phyloP scores from a whole-genome alignment of 2,797 vertebrate genomes.

The Cossypha dichroa region DNA sequence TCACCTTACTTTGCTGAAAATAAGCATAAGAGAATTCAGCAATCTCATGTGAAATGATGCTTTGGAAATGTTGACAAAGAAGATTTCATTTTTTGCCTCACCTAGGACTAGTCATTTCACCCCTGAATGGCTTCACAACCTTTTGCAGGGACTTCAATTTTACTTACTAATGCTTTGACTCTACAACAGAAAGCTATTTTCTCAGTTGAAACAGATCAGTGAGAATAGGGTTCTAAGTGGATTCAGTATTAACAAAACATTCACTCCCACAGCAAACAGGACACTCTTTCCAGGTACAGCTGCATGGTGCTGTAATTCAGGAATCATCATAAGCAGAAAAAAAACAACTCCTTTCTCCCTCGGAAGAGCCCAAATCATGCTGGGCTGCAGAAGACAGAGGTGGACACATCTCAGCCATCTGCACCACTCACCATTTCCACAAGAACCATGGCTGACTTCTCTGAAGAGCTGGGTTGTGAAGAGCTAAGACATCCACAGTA shows the following conservation, averaged over 20 bases:
- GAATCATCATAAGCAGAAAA: not conserved
- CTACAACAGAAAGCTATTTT: not conserved
- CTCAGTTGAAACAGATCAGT: not conserved
- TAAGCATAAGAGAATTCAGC: not conserved
- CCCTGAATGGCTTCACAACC: not conserved
- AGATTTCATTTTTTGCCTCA: not conserved
- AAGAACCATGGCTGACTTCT: not conserved
- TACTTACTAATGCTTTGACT: not conserved
- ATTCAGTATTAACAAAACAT: not conserved
- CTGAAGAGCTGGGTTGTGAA: not conserved
- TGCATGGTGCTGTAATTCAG: not conserved
- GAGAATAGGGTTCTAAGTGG: not conserved
- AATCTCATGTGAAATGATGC: not conserved
- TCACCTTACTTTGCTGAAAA: not conserved
- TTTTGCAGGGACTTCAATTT: not conserved
- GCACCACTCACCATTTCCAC: not conserved
- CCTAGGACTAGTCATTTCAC: not conserved
- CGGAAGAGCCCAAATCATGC: rapidly evolving
- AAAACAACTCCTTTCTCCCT: not conserved
- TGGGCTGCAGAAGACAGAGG: not conserved
- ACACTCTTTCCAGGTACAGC: not conserved
- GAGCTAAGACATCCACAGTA: not conserved
- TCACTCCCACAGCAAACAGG: not conserved
- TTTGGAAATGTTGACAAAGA: not conserved
- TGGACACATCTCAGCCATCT: not conserved